Evolutionary conservation across 1,140 invertebrate species (phyloP), one percentile per base, ranked within the genome.

Genomic region (Luehdorfia chinensis): DNA sequence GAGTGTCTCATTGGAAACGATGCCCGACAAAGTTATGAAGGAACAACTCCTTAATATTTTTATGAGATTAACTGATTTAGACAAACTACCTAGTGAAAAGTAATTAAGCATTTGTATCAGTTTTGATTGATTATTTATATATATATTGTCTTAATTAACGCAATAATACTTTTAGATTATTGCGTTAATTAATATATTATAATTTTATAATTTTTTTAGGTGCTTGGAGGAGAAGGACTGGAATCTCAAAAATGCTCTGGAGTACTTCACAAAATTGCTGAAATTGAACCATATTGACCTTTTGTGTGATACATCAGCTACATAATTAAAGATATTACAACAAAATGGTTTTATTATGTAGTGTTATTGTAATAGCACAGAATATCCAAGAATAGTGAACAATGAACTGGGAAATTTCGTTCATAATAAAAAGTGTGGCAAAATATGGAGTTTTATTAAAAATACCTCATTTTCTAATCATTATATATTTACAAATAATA

Each of bases 151-250:
- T 31, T 23, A n/a, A 8, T 30, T 13, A 46, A 3, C 4, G 12
- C 12, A 8, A 13, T 8, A 37, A 12, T 19, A 19, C 2, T 37
- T 12, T 6, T 16, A 13, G 11, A 9, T 27, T 23, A 1, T 33
- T 31, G 5, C 9, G 12, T 31, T 11, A 12, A 12, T 31, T 14
- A 39, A n/a, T n/a, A n/a, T n/a, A n/a, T n/a, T n/a, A n/a, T n/a
- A n/a, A n/a, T n/a, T n/a, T n/a, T n/a, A n/a, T n/a, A n/a, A n/a
- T n/a, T n/a, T n/a, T 78, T 76, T 45, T 68, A 84, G 77, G 33
- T 76, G 69, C 30, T 59, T 84, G 12, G 63, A 66, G 45, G 31
- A 43, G 36, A 78, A 77, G 18, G 49, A 66, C 25, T 84, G 80
- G 80, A 62, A 84, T 44, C 57, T 81, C 5, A 63, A 62, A 43